These are phyloP conservation scores for Saturnia pavonia DNA, from an alignment of 2,888 invertebrate species.

Conservation along the genomic window DNA sequence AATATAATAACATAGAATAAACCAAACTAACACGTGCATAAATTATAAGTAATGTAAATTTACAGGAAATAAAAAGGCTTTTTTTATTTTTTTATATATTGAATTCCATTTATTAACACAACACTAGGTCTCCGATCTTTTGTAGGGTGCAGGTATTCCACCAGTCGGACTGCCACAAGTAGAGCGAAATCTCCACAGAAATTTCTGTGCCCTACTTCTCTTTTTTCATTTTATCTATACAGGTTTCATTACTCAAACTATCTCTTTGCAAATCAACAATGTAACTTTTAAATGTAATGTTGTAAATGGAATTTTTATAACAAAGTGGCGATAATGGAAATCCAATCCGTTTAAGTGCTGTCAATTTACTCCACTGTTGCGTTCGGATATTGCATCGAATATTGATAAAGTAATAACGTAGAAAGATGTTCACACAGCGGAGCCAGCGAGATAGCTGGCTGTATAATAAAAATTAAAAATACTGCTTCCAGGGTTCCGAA, in stretches of 20 bases:
- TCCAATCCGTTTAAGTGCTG: constrained; percentile 11
- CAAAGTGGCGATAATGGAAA: not conserved
- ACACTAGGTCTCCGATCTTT: too few species aligned
- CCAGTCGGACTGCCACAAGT: too few species aligned
- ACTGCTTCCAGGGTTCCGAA: constrained; percentile 24
- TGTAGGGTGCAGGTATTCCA: too few species aligned
- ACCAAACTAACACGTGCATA: too few species aligned
- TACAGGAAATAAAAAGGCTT: too few species aligned
- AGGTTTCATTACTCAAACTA: not conserved
- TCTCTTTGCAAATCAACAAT: not conserved
- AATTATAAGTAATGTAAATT: too few species aligned
- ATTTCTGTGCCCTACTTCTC: too few species aligned
- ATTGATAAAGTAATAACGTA: constrained; percentile 35
- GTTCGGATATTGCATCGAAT: constrained; percentile 26
- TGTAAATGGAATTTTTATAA: constrained; percentile 6
- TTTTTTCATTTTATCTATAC: too few species aligned
- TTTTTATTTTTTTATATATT: too few species aligned
- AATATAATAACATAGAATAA: too few species aligned
- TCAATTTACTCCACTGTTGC: constrained; percentile 18
- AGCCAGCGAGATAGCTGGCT: constrained; percentile 37
- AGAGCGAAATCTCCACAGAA: too few species aligned
- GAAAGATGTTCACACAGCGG: constrained; percentile 33
- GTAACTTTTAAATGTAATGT: not conserved
- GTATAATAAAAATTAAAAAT: constrained; percentile 34
- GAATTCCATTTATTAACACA: too few species aligned